Evolutionary conservation across 2,113 vertebrate genomes (phyloP), one percentile per base, ranked within the genome.

Genomic region (Hippocampus comes): DNA sequence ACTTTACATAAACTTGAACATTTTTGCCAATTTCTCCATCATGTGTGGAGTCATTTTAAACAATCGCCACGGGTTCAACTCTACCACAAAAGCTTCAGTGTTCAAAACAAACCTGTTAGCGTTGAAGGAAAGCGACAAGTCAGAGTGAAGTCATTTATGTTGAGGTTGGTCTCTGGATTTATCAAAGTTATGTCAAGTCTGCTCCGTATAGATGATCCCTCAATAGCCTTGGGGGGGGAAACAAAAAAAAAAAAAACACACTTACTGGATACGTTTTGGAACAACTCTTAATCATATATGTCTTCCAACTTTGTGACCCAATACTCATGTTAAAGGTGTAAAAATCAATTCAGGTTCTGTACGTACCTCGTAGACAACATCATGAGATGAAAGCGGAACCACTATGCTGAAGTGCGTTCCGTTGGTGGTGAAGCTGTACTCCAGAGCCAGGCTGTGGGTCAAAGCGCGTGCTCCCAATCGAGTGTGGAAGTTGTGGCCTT

Each of bases 381-480:
- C 73, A 1, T 68, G 46, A 0, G 81, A 11, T 0, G 69, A 57
- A 71, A 88, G 89, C 0, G 89, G 89, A 53, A 93, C 78, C 0
- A 25, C 25, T 10, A 92, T 48, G 27, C 67, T 79, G 53, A 88
- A 80, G 59, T 93, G 88, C 0, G 90, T 91, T n/a, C 63, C 72
- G 6, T 92, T 91, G 11, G 79, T 80, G 5, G 21, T 43, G 25
- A 82, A 71, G 9, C 51, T 0, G 25, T 91, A 92, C 2, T 84
- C 65, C 61, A 81, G 41, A 41, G 87, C 89, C 68, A 89, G 34
- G 1, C 0, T n/a, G 0, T 68, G 2, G 1, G 83, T 88, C 76
- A 93, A 23, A 18, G 21, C 0, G 3, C 18, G 73, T 10, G 78
- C 69, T 30, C 90, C 91, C 21, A 93, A 55, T 1, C 70, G 1